Base-by-base conservation (phyloP, 35 echinoderm and acorn worm genomes). In the Nesometra sesokonis region DNA sequence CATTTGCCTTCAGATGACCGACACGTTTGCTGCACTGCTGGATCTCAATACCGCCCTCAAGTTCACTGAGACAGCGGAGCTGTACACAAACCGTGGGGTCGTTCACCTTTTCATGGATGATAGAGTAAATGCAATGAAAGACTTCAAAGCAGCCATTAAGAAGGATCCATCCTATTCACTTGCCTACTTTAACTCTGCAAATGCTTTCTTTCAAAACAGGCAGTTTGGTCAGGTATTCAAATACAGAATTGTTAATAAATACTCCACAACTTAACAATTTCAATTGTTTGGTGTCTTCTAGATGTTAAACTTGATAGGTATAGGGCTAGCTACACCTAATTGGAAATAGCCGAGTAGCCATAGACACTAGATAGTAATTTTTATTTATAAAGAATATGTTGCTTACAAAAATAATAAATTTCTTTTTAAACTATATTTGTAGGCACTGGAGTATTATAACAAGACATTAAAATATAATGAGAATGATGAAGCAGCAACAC, bases 1-100 rank as follows among this genome's bases (percentile, higher is more conserved):
- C n/a, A 90, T 99, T 7, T 99, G 93, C 47, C 90, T 99, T 17
- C 96, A 99, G 82, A 99, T 99, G 96, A 99, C 88, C 34, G 88
- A 99, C 87, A 90, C 96, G 7, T 84, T 78, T 17, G 92, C 96
- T 17, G 96, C 96, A 11, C 82, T 99, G 33, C 85, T 89, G 27
- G 96, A 99, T 67, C 81, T 99, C 30, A 99, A 99, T 46, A 76
- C 84, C 17, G 96, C 96, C 82, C 67, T 99, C 36, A 91, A 90
- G 79, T 29, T 94, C 29, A 34, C 30, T 2, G 57, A 47, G 3
- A 87, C 92, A 1, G 96, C 96, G 29, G 96, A 99, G 78, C 88
- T 99, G 39, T 87, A 90, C 84, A 93, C 93, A 23, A 99, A 99
- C 79, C 80, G 96, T 67, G 96, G 96, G 31, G 96, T 99, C 11